These are phyloP conservation scores for Ascaphus truei DNA, from an alignment of 2,113 vertebrate genomes.

Conservation along the genomic window DNA sequence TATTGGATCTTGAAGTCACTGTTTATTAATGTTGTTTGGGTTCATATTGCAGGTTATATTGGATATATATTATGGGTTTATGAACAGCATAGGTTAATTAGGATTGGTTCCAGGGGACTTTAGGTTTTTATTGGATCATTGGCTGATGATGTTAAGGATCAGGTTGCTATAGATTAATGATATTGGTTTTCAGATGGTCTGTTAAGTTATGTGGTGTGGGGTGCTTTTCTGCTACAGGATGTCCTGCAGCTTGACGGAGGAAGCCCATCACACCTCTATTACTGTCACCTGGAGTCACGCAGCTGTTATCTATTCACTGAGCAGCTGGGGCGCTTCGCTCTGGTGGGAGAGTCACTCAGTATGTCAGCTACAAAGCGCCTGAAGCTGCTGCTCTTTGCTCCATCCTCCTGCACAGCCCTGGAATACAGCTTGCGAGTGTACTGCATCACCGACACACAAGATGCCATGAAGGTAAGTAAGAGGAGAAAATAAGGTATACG, in stretches of 20 bases:
- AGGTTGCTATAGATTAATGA: background rate
- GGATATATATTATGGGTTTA: too few relatives aligned
- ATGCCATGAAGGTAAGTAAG: slow-evolving; percentile 83
- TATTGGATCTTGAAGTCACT: too few relatives aligned
- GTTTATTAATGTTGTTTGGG: too few relatives aligned
- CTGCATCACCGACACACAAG: slow-evolving; percentile 93
- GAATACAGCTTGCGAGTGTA: slow-evolving; percentile 96
- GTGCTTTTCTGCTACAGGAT: slow-evolving; percentile 62
- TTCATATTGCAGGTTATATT: too few relatives aligned
- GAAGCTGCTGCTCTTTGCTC: slow-evolving; percentile 90
- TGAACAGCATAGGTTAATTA: too few relatives aligned
- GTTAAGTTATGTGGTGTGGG: background rate
- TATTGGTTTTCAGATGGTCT: background rate
- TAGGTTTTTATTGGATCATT: too few relatives aligned
- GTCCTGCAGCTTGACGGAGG: slow-evolving; percentile 90
- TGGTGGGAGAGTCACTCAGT: slow-evolving; percentile 94
- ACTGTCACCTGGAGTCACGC: slow-evolving; percentile 92
- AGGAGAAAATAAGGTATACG: too few relatives aligned
- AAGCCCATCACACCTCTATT: slow-evolving; percentile 82
- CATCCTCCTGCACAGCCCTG: slow-evolving; percentile 83
- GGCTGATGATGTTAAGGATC: background rate
- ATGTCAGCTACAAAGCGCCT: slow-evolving; percentile 93
- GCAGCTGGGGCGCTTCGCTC: slow-evolving; percentile 90
- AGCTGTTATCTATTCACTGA: slow-evolving; percentile 90
- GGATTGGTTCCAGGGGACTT: too few relatives aligned